These are phyloP conservation scores for Zeugodacus cucurbitae DNA, from an alignment of 1,140 invertebrate genomes.

Conservation along the genomic window DNA sequence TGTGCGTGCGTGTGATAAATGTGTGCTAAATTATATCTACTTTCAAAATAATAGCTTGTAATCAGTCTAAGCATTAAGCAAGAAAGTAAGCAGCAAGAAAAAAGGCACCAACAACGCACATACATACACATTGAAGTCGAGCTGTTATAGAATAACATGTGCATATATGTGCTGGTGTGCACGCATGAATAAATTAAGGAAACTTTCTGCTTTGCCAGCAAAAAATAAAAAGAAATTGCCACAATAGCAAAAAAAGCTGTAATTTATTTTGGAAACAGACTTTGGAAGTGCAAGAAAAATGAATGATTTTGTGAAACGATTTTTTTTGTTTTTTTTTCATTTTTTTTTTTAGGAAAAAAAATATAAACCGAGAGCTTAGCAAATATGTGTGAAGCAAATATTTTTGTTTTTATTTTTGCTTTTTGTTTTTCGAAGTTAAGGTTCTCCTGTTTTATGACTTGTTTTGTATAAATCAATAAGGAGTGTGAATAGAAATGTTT, in stretches of 20 bases:
- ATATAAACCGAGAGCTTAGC: neutral
- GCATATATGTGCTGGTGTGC: neutral
- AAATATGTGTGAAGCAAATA: neutral
- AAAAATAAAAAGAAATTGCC: neutral
- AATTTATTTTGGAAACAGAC: neutral
- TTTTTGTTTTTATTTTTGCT: neutral
- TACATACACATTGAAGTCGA: neutral
- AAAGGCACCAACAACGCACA: neutral
- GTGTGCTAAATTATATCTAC: slow-evolving; percentile 24
- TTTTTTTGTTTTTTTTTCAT: neutral
- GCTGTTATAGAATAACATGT: neutral
- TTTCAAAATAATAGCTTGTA: neutral
- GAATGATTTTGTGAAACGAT: neutral
- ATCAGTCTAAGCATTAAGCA: slow-evolving; percentile 27
- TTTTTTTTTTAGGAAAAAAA: neutral
- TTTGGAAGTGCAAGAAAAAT: neutral
- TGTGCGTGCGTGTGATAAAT: neutral
- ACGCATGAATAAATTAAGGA: neutral
- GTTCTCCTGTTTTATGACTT: too few species aligned
- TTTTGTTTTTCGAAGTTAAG: too few species aligned
- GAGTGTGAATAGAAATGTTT: too few species aligned
- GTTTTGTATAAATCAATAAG: too few species aligned
- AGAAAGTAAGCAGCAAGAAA: neutral
- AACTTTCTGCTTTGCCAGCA: neutral
- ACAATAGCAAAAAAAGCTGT: neutral